Evolutionary conservation across 2,113 vertebrate genomes (phyloP), one percentile per base, ranked within the genome.

Genomic region (Sinocyclocheilus grahami): DNA sequence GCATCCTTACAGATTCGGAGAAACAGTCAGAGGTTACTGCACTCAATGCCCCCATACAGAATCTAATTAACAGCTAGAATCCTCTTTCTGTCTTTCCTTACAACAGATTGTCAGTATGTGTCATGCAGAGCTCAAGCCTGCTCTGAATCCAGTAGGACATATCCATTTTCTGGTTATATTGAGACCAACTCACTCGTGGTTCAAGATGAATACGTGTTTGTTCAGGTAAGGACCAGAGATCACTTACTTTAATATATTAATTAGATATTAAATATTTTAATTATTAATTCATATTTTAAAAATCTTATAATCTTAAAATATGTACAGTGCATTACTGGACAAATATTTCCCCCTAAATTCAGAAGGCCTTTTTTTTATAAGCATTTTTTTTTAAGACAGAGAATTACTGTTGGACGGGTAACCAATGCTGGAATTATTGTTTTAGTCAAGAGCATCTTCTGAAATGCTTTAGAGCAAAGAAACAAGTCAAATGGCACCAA

Each of bases 201-300:
- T 86, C 98, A 99, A 88, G 98, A 99, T 86, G 96, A 97, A 83
- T 99, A 99, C 85, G 96, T 99, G 90, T 99, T 99, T 92, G 96
- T 98, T 90, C 98, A 99, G 97, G 98, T 99, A 92, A 0, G 92
- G 33, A 74, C 46, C 48, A 53, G 46, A 53, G 24, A 16, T 77
- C 46, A 3, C 13, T 51, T 24, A 72, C 67, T 71, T 71, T 8
- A 33, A 33, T 33, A 33, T 33, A 46, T 46, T 46, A 46, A 46
- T 46, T 46, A 46, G 9, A 46, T 46, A 46, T 46, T 10, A 46
- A 2, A 46, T 11, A 46, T 46, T 2, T 10, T 1, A 42, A 42
- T 9, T 11, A 46, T 46, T 0, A 46, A 46, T 10, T 46, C 1
- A 46, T 42, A 42, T 42, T 42, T 42, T 42, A 42, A 42, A 27